Evolutionary conservation across 2,888 invertebrate species (phyloP).

Genomic region (Macrosiphum euphorbiae): DNA sequence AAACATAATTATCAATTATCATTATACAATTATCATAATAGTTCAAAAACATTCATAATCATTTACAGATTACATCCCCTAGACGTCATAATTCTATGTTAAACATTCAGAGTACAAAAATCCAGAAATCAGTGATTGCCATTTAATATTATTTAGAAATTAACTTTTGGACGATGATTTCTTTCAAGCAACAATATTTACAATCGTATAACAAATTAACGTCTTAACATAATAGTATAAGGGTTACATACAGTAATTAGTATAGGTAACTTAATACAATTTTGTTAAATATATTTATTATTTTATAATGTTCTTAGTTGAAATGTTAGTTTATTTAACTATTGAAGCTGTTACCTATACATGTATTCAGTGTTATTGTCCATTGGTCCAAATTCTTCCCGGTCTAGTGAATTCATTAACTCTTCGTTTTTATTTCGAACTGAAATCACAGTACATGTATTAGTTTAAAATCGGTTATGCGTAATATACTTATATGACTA

Average conservation of each 20-base stretch:
- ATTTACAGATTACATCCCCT: neutral
- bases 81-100: neutral
- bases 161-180: constrained; percentile 12
- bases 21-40: neutral
- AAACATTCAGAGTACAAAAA: constrained; percentile 8
- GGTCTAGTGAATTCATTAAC: constrained; percentile 83
- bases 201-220: constrained; percentile 29
- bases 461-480: neutral
- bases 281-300: neutral
- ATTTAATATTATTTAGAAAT: constrained; percentile 26
- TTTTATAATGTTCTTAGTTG: neutral
- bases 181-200: neutral
- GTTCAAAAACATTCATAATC: neutral
- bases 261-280: neutral
- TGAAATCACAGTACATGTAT: constrained; percentile 73
- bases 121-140: neutral
- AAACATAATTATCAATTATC: neutral
- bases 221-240: neutral
- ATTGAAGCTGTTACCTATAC: constrained; percentile 47
- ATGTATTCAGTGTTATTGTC: constrained; percentile 49
- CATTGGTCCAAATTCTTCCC: constrained; percentile 67
- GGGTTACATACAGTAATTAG: neutral
- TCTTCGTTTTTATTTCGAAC: constrained; percentile 92
- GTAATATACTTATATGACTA: neutral
- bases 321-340: neutral